These are phyloP conservation scores for Polypterus bichir DNA, from an alignment of 2,113 vertebrate genomes.

Conservation along the genomic window DNA sequence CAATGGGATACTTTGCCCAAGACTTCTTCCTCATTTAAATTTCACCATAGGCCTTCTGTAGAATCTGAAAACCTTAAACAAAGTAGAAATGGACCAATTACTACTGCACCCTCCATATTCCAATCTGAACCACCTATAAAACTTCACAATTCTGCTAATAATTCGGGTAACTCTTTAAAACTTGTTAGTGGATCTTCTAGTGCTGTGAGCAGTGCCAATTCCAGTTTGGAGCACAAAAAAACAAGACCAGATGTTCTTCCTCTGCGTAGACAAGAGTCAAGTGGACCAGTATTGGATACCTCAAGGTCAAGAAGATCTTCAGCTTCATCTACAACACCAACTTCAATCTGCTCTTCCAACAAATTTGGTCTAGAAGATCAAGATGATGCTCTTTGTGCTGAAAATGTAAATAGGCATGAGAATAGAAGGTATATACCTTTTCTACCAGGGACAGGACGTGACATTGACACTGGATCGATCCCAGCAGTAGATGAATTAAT, in stretches of 20 bases:
- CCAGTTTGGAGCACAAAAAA: slow-evolving; percentile 45
- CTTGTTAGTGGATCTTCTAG: slow-evolving; percentile 24
- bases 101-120: slow-evolving; percentile 37
- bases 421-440: slow-evolving; percentile 93
- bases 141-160: slow-evolving; percentile 23
- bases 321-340: slow-evolving; percentile 54
- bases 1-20: slow-evolving; percentile 38
- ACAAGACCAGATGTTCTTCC: slow-evolving; percentile 75
- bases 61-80: slow-evolving; percentile 36
- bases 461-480: slow-evolving; percentile 82
- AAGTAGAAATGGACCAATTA: slow-evolving; percentile 30
- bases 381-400: slow-evolving; percentile 68
- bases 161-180: slow-evolving; percentile 28
- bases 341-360: slow-evolving; percentile 48
- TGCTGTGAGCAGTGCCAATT: slow-evolving; percentile 37
- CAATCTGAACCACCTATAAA: slow-evolving; percentile 35
- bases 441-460: slow-evolving; percentile 77
- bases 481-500: slow-evolving; percentile 81
- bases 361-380: slow-evolving; percentile 61
- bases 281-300: slow-evolving; percentile 55
- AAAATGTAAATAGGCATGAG: slow-evolving; percentile 82
- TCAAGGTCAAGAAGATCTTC: slow-evolving; percentile 62
- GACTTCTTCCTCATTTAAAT: slow-evolving; percentile 21
- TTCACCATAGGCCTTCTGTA: slow-evolving; percentile 20
- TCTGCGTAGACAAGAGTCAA: slow-evolving; percentile 67